A percentile compares a stretch with the other conserved stretches of the same genome.
These are phyloP conservation scores for Anarhynchus alexandrinus DNA, from an alignment of 2,113 vertebrate species.

Conservation along the genomic window DNA sequence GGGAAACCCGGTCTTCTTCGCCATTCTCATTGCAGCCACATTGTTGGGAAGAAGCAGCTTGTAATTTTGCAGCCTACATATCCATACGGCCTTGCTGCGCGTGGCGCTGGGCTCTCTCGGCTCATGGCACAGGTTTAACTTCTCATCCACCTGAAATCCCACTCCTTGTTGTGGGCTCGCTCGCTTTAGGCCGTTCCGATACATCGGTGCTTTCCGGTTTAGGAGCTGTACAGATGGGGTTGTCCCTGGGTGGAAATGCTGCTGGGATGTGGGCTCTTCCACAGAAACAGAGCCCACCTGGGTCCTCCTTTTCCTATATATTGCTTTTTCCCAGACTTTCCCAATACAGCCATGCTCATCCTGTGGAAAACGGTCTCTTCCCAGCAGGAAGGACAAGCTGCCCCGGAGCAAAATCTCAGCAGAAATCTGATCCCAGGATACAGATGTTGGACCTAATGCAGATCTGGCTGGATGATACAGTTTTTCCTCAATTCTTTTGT, in stretches of 20 bases:
- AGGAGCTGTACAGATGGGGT: background rate
- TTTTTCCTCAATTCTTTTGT: background rate
- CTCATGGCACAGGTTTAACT: background rate
- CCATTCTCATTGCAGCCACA: background rate
- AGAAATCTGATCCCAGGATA: background rate
- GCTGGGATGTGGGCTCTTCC: background rate
- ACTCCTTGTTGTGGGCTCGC: background rate
- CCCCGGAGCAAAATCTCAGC: background rate
- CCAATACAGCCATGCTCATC: background rate
- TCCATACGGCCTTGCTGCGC: background rate
- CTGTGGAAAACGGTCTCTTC: background rate
- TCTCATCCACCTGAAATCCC: background rate
- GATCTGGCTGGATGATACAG: background rate
- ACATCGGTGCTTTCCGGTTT: background rate
- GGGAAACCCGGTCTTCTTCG: background rate
- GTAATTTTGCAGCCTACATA: background rate
- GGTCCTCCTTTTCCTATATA: background rate
- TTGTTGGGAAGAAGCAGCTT: background rate
- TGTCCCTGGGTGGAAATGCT: background rate
- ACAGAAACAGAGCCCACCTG: fast-evolving
- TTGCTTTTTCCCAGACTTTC: fast-evolving
- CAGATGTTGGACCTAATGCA: background rate
- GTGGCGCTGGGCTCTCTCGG: fast-evolving
- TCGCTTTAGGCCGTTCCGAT: background rate
- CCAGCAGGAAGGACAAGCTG: background rate